Evolutionary conservation across 2,888 invertebrate genomes (phyloP), one percentile per base, ranked within the genome.

Genomic region (Microdon myrmicae): DNA sequence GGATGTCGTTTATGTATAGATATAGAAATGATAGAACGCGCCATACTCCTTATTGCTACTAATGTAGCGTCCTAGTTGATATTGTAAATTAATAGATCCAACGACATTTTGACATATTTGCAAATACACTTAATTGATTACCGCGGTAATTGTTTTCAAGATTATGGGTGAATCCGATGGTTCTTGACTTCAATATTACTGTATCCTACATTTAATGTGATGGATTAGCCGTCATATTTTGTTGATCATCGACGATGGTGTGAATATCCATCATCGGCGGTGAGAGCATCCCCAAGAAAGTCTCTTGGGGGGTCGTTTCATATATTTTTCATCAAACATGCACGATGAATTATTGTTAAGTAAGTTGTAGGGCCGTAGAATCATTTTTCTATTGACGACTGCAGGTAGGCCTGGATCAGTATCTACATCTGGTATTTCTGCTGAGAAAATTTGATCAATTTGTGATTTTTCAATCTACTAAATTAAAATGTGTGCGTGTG

Each of bases 331-430:
- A 16, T 75, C 68, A n/a, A 58, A 55, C 78, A 79, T 64, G 20
- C 51, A 81, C 2, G 75, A 73, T 16, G 75, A 72, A 13, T 68
- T 67, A 4, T 13, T 19, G 10, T 66, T 66, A 0, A 39, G 6
- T 8, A n/a, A 17, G 5, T 74, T 75, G 68, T 76, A 77, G 7
- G 77, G 75, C 3, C 76, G 74, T 69, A 78, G 77, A 25, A 75
- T 72, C 72, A 74, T 68, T 61, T 70, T 67, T 45, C 29, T 45
- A 22, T 32, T 68, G 37, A 75, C 68, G 51, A 73, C 58, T 13
- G 71, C 69, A 68, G 56, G 69, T 23, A 74, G 67, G 23, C 55
- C 23, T 55, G 51, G 72, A 69, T 78, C 73, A n/a, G 16, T 56
- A 3, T 56, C 20, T 6, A 38, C 56, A 71, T 74, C 68, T 68